These are phyloP conservation scores for Bombus pascuorum DNA, from an alignment of 1,140 invertebrate genomes.

Conservation along the genomic window DNA sequence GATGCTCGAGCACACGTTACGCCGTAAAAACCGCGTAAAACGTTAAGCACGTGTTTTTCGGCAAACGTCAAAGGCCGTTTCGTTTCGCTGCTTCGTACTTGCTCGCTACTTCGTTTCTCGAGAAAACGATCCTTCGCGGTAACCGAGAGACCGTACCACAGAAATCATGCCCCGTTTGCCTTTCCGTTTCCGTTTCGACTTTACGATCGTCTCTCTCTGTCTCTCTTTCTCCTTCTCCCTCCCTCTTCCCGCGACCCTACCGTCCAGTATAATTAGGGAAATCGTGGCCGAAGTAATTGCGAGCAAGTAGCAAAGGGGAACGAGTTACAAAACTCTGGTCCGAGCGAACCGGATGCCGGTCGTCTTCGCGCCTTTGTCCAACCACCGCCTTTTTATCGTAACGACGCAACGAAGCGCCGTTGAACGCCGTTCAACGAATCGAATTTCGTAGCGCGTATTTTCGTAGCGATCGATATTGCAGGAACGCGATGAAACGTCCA, in stretches of 20 bases:
- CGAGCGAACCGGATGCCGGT: background rate
- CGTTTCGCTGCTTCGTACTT: background rate
- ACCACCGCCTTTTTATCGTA: background rate
- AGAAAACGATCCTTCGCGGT: background rate
- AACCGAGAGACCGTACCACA: background rate
- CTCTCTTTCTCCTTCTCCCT: background rate
- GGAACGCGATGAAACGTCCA: too few relatives aligned
- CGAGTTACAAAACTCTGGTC: slow-evolving; percentile 8
- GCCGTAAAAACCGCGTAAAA: background rate
- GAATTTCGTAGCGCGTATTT: too few relatives aligned
- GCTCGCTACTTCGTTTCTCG: background rate
- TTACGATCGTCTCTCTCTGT: background rate
- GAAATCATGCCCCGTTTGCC: slow-evolving; percentile 25
- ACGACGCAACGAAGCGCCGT: background rate
- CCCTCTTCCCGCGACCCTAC: background rate
- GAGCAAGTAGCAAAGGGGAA: slow-evolving; percentile 12
- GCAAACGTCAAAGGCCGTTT: slow-evolving; percentile 14
- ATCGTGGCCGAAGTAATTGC: slow-evolving; percentile 41
- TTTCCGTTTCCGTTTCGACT: background rate
- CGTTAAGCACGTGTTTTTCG: background rate
- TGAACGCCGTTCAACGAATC: too few relatives aligned
- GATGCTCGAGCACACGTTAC: background rate
- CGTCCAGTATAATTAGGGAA: slow-evolving; percentile 53
- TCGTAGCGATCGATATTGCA: too few relatives aligned
- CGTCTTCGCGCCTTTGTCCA: background rate